phyloP scores from a whole-genome alignment of 2,797 vertebrate genomes.

The Trachops cirrhosus region DNA sequence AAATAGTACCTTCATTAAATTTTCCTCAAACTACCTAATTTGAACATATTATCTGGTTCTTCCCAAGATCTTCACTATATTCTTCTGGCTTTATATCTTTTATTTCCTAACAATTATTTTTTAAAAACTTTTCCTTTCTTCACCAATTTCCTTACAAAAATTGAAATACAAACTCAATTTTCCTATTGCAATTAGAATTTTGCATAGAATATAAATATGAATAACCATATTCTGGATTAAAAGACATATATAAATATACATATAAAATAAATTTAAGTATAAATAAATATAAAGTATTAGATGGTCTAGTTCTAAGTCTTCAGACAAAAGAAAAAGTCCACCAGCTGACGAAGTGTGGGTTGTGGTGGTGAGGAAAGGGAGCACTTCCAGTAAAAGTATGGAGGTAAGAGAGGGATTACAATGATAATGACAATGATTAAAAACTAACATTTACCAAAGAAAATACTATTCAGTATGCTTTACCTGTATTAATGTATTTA shows the following conservation, averaged over 20 bases:
- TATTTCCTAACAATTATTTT: neutral
- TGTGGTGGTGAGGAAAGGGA: neutral
- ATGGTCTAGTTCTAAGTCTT: neutral
- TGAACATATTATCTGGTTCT: neutral
- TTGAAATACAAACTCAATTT: neutral
- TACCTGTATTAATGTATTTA: neutral
- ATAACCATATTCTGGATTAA: neutral
- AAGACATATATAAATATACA: neutral
- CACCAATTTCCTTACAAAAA: neutral
- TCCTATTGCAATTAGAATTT: constrained; percentile 15
- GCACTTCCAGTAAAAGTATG: neutral
- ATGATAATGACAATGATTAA: neutral
- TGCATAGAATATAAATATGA: neutral
- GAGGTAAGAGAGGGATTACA: neutral
- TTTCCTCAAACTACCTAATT: neutral
- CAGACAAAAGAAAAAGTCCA: neutral
- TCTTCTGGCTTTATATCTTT: neutral
- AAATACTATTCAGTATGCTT: neutral
- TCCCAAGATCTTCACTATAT: neutral
- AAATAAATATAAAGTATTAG: no score
- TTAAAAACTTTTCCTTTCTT: neutral
- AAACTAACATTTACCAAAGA: neutral
- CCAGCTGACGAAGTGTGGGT: neutral
- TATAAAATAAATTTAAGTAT: neutral
- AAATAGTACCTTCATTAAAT: neutral